phyloP scores from a whole-genome alignment of 2,113 vertebrate species.

The Gnathonemus echidnorhynchus region DNA sequence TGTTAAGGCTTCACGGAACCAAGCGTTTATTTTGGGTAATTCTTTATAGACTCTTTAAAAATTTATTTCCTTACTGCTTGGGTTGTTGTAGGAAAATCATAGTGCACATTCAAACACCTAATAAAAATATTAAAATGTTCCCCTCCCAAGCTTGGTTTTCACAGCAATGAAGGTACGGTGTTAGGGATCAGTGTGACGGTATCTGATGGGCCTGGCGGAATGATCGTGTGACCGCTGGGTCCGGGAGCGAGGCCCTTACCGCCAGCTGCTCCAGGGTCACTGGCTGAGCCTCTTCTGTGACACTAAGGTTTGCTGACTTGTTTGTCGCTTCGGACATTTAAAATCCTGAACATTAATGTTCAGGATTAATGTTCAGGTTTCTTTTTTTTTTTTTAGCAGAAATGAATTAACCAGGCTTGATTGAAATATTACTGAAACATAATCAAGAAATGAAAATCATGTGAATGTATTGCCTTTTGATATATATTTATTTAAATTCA shows the following conservation, averaged over 20 bases:
- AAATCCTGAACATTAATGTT: not conserved
- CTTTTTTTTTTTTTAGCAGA: not conserved
- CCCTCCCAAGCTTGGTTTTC: not conserved
- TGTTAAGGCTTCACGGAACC: not conserved
- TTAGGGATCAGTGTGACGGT: not conserved
- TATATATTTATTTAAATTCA: not conserved
- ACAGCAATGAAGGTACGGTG: not conserved
- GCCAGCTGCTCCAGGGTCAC: not conserved
- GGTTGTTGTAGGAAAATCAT: not conserved
- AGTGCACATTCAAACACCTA: not conserved
- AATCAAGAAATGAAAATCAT: not conserved
- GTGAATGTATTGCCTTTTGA: not conserved
- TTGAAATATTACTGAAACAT: not conserved
- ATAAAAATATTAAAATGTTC: not conserved
- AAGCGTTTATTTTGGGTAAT: not conserved
- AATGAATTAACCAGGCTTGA: not conserved
- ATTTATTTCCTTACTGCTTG: not conserved
- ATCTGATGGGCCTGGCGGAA: not conserved
- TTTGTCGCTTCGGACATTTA: not conserved
- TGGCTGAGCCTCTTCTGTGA: not conserved
- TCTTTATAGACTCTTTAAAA: not conserved
- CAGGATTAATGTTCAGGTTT: not conserved
- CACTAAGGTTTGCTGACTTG: not conserved
- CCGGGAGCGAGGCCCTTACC: not conserved
- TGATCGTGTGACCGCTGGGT: not conserved